Base-by-base conservation (phyloP, 2,113 vertebrate genomes). In the Dipodomys merriami region DNA sequence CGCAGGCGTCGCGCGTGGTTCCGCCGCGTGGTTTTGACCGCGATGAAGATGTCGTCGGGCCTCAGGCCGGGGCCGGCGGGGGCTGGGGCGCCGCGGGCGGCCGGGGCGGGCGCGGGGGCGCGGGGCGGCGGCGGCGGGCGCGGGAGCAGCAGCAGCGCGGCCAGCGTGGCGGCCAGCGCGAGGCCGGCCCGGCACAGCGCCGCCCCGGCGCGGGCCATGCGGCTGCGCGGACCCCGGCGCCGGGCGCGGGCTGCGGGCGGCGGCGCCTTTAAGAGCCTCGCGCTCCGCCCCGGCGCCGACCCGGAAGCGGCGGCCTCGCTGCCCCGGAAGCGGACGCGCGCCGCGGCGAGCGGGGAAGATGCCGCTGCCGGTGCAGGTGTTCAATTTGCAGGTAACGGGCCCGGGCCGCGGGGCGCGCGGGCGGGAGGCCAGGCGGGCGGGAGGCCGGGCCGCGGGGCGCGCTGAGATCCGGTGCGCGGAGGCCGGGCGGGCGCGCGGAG, bases 361-460 rank as follows among this genome's bases (percentile, higher is more conserved):
- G 99, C 99, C 99, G 97, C 97, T 99, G 96, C 99, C 99, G 81
- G 99, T 99, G 83, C 99, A 99, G 97, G 99, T 99, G 96, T 99
- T 99, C 95, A 99, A 99, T 98, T 98, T 99, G 96, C 99, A 99
- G 99, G 99, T 99, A 98, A 95, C 97, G 91, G 78, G 81, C 74
- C 53, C 83, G 11, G 76, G 27, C 84, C 78, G 84, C 53, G 10
- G 35, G 46, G 53, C 77, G 39, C 25, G 77, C 39, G 74, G 90
- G 18, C 83, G 57, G 18, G n/a, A 25, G n/a, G 18, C 65, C 30
- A 5, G 86, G 74, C 7, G 60, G 60, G 33, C 25, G 73, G 39
- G 25, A 35, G 60, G 73, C 5, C 73, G 49, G 49, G 49, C 35
- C 35, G 35, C 73, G 49, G 49, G 49, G 3, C 35, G 35, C 33